These are phyloP conservation scores for Thera britannica DNA, from an alignment of 2,888 invertebrate species.

Conservation along the genomic window DNA sequence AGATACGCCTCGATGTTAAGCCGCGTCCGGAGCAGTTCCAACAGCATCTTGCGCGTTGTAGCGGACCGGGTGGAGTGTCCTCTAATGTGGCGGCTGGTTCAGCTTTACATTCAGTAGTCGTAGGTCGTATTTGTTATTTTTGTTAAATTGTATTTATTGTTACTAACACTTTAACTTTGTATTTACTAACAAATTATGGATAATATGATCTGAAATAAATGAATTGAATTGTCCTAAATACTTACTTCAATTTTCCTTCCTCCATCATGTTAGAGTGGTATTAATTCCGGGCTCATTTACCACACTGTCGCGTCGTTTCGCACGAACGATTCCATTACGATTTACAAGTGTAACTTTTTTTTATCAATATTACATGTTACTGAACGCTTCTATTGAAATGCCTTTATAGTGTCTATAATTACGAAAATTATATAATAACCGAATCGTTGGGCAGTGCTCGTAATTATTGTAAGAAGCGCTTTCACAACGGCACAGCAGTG, in stretches of 20 bases:
- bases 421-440: constrained; percentile 53
- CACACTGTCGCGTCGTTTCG: constrained; percentile 50
- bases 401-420: constrained; percentile 45
- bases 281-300: constrained; percentile 39
- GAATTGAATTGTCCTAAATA: too few relatives aligned
- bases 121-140: too few relatives aligned
- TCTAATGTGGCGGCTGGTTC: too few relatives aligned
- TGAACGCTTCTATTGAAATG: constrained; percentile 30
- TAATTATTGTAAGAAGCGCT: constrained; percentile 38
- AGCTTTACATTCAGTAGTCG: too few relatives aligned
- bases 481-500: constrained; percentile 28
- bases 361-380: constrained; percentile 24
- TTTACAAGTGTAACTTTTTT: constrained; percentile 37
- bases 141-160: too few relatives aligned
- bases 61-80: too few relatives aligned
- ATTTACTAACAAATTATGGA: too few relatives aligned
- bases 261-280: neutral
- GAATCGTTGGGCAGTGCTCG: constrained; percentile 35
- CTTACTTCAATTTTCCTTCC: neutral
- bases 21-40: too few relatives aligned
- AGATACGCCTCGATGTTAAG: too few relatives aligned
- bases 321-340: constrained; percentile 51
- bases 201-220: too few relatives aligned
- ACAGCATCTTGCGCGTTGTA: too few relatives aligned
- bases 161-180: too few relatives aligned